phyloP scores from a whole-genome alignment of 2,888 invertebrate species.

The Omphaloscelis lunosa region DNA sequence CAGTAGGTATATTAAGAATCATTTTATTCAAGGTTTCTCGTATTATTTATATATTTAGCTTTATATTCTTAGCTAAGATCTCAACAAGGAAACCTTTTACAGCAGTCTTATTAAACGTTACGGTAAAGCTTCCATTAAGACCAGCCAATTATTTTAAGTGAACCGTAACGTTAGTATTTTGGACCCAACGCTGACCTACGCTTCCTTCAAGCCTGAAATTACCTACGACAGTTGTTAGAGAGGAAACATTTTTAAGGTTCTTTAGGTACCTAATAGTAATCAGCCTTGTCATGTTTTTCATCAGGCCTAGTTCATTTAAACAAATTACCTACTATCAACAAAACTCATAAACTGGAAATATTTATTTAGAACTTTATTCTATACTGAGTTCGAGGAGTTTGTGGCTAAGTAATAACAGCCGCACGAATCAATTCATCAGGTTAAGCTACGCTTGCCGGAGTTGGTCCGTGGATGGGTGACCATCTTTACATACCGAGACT shows the following conservation, averaged over 20 bases:
- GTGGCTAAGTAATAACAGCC: too few species aligned
- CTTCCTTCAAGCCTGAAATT: conserved; percentile 44
- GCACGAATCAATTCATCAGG: too few species aligned
- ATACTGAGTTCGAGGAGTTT: not conserved
- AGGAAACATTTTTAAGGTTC: conserved; percentile 4
- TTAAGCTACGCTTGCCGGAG: too few species aligned
- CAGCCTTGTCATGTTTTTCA: not conserved
- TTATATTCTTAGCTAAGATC: not conserved
- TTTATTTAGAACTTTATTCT: not conserved
- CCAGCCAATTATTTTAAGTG: conserved; percentile 57
- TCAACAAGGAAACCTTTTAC: conserved; percentile 20
- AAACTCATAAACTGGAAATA: not conserved
- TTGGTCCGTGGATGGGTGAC: too few species aligned
- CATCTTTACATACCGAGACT: too few species aligned
- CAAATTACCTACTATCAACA: not conserved
- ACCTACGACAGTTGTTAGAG: conserved; percentile 26
- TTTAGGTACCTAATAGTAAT: not conserved
- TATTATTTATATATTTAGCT: too few species aligned
- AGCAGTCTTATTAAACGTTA: conserved; percentile 40
- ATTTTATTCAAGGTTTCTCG: not conserved
- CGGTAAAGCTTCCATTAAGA: conserved; percentile 44
- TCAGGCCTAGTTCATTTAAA: not conserved
- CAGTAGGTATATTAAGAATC: too few species aligned
- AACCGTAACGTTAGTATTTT: conserved; percentile 43
- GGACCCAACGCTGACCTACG: conserved; percentile 30